Evolutionary conservation across 2,888 invertebrate species (phyloP).

Genomic region (Orchestes rusci): DNA sequence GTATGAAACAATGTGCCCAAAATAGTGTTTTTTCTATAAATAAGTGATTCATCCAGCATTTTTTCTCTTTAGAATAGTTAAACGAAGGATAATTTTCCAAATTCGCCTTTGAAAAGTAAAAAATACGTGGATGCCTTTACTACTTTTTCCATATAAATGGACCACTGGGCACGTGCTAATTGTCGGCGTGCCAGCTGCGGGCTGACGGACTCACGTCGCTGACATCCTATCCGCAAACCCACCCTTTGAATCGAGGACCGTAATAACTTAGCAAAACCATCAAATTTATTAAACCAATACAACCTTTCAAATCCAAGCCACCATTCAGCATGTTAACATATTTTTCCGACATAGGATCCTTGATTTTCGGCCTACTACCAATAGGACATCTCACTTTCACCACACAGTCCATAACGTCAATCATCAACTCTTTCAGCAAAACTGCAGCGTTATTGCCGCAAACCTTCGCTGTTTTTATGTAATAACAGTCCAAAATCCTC

Average conservation of each 20-base stretch:
- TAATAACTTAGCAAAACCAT: no score
- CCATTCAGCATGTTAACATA: conserved; percentile 26
- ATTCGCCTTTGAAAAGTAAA: no score
- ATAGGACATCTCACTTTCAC: conserved; percentile 33
- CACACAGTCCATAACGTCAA: conserved; percentile 35
- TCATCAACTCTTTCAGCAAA: conserved; percentile 37
- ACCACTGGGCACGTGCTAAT: not conserved
- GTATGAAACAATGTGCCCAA: no score
- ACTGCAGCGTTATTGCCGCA: conserved; percentile 47
- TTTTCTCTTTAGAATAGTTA: no score
- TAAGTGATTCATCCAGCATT: no score
- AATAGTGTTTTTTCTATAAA: no score
- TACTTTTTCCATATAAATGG: not conserved
- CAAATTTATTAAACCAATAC: no score
- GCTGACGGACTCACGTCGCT: not conserved
- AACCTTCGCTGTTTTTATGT: conserved; percentile 45
- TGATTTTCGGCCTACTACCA: conserved; percentile 30
- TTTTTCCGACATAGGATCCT: conserved; percentile 33
- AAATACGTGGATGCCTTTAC: no score
- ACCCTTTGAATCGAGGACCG: no score
- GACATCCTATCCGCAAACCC: not conserved
- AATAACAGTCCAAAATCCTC: conserved; percentile 48
- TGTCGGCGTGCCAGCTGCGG: not conserved
- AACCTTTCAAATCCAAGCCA: not conserved
- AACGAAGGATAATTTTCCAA: no score